Conservation (phyloP, 2,888 invertebrate species). For the Pomacea canaliculata region DNA sequence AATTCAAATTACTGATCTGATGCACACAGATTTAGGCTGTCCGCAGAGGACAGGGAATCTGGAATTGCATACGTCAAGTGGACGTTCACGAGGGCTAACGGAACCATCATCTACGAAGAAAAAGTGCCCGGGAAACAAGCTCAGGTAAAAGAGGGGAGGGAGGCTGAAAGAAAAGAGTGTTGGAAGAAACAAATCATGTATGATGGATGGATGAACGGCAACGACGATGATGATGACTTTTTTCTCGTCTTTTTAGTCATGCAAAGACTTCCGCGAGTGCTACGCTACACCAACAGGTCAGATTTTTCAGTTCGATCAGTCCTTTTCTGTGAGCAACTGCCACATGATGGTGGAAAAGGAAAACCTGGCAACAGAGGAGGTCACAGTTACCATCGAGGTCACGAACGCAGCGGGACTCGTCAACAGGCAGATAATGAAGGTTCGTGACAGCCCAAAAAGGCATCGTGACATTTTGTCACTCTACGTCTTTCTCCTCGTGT, state of each 20-base stretch:
- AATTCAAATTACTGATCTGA: background rate
- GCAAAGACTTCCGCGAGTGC: background rate
- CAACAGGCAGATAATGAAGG: background rate
- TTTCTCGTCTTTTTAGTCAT: background rate
- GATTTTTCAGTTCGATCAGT: constrained; percentile 13
- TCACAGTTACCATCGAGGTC: background rate
- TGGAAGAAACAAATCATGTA: too few relatives aligned
- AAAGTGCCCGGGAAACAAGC: background rate
- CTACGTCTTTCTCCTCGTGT: too few relatives aligned
- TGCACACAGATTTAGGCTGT: background rate
- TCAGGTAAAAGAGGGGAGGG: too few relatives aligned
- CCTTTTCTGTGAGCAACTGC: constrained; percentile 23
- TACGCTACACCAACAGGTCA: constrained; percentile 14
- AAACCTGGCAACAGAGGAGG: constrained; percentile 5
- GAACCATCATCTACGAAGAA: constrained; percentile 1
- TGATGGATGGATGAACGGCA: too few relatives aligned
- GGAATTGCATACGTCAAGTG: constrained; percentile 7
- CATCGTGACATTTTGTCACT: too few relatives aligned
- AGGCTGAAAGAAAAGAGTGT: too few relatives aligned
- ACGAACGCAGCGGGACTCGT: constrained; percentile 5
- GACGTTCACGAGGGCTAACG: constrained; percentile 14
- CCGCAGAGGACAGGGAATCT: background rate
- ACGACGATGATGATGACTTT: too few relatives aligned
- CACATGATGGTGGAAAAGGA: constrained; percentile 25
- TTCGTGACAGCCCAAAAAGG: too few relatives aligned